Conservation (phyloP, 2,797 vertebrate species). For the Sebastes dallii region DNA sequence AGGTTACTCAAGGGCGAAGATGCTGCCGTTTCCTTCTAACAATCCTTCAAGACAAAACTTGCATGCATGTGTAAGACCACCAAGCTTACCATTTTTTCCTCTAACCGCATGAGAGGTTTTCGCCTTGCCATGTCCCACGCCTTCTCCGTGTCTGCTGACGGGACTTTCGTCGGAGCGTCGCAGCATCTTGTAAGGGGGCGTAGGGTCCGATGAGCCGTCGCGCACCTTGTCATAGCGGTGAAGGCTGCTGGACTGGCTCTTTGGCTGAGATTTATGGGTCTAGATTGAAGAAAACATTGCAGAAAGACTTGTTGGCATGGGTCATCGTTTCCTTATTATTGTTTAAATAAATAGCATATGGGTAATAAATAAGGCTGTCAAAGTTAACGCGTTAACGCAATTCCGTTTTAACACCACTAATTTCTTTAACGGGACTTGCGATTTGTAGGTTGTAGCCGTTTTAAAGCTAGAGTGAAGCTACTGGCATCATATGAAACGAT, state of each 20-base stretch:
- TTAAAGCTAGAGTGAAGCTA: no score
- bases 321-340: not conserved
- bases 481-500: no score
- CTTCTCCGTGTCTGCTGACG: constrained; percentile 91
- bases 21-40: not conserved
- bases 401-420: no score
- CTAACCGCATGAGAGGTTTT: constrained; percentile 90
- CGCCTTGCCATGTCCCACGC: constrained; percentile 89
- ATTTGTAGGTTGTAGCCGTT: no score
- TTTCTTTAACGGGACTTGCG: no score
- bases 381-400: no score
- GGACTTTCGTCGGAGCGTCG: constrained; percentile 95
- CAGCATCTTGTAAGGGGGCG: constrained; percentile 97
- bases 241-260: constrained; percentile 94
- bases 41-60: not conserved
- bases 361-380: not conserved
- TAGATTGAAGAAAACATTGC: constrained; percentile 47
- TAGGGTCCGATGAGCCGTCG: constrained; percentile 91
- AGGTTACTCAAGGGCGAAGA: not conserved
- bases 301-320: not conserved
- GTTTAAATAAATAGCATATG: not conserved
- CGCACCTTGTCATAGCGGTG: constrained; percentile 98
- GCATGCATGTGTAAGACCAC: not conserved
- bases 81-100: constrained; percentile 91
- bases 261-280: constrained; percentile 94